These are phyloP conservation scores for Mirounga angustirostris DNA, from an alignment of 2,113 vertebrate genomes.

Conservation along the genomic window DNA sequence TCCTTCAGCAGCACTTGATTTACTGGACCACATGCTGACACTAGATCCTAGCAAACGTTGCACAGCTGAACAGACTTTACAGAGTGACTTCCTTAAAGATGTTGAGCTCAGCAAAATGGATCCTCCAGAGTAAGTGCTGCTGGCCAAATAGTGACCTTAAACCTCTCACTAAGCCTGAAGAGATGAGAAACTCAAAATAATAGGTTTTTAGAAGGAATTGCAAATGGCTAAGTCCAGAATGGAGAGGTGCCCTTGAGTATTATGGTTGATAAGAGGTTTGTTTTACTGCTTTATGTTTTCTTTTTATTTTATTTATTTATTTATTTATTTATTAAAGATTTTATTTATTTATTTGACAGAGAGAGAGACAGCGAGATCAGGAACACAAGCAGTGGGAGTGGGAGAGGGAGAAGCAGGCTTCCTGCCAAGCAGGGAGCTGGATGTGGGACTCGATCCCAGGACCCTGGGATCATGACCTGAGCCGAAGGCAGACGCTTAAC, in stretches of 20 bases:
- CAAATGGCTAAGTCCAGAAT: constrained; percentile 31
- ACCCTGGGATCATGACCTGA: no score
- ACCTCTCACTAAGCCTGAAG: neutral
- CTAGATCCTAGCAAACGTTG: constrained; percentile 97
- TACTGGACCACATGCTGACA: constrained; percentile 98
- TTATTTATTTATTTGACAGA: no score
- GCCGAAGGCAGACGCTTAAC: no score
- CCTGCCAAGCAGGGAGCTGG: no score
- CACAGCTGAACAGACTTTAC: constrained; percentile 96
- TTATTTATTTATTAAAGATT: no score
- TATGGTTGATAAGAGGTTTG: constrained; percentile 15
- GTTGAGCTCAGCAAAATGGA: constrained; percentile 97
- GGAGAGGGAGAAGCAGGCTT: no score
- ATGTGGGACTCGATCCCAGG: no score
- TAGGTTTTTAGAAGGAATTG: constrained; percentile 20
- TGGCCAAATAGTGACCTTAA: neutral
- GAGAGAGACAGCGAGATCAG: no score
- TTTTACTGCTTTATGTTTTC: constrained; percentile 21
- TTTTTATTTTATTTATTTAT: neutral
- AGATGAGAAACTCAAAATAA: constrained; percentile 51
- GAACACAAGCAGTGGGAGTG: no score
- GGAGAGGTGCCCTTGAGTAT: neutral
- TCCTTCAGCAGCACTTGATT: constrained; percentile 94
- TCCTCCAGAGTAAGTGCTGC: constrained; percentile 95
- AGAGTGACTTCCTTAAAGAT: constrained; percentile 95